Evolutionary conservation across 2,888 invertebrate species (phyloP), one percentile per base, ranked within the genome.

Genomic region (Embidobia sp.): DNA sequence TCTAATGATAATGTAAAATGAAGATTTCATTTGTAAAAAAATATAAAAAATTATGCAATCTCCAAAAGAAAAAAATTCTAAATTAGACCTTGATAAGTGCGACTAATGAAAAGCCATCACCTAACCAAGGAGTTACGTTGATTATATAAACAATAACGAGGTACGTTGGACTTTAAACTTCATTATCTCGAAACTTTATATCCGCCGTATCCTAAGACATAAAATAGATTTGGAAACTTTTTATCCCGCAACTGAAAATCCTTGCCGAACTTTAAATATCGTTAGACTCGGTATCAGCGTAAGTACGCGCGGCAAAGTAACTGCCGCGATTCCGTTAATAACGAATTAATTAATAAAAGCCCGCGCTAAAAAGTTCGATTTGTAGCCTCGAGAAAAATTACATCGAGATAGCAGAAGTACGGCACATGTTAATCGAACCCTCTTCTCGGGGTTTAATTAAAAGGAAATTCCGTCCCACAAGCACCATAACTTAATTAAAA

Each of bases 161-260:
- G 11, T 18, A 8, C 15, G 11, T n/a, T 16, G 37, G 16, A 16
- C 37, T 37, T 37, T 0, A 37, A 37, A 53, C 37, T 27, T 37
- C 26, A 37, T 53, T 53, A 53, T 53, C 37, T 7, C 37, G 11
- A 3, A 10, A 16, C 10, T 37, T 53, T 26, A 37, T 37, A 53
- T 51, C 22, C 2, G 4, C 3, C 22, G 35, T 37, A 15, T 53
- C 15, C 10, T 16, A 6, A 10, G 33, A 48, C 10, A n/a, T 33
- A 33, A 53, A 26, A 26, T 15, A 26, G 53, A 53, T 37, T 53
- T 53, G 16, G 35, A 53, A 53, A 53, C 37, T 53, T 53, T 53
- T 53, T 53, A 53, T 35, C 35, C 51, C 8, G 18, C 1, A 18
- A 37, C 8, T 19, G 6, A 51, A 51, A 49, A 19, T 13, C 33